A percentile compares a stretch with the other conserved stretches of the same genome.
Evolutionary conservation across 2,888 invertebrate genomes (phyloP).

Genomic region (Mythimna loreyi): DNA sequence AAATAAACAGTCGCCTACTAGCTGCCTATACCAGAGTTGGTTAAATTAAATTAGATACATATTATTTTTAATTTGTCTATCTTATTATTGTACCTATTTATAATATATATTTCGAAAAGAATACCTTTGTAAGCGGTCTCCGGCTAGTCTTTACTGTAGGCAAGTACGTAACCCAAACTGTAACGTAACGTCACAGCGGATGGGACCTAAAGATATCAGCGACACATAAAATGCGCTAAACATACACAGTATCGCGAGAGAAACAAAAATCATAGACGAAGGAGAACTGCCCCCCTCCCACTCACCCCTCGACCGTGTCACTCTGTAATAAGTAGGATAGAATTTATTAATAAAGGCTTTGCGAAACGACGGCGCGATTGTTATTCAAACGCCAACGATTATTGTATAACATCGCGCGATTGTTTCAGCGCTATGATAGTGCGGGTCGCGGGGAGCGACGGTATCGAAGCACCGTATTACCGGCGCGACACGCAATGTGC

Average conservation of each 20-base stretch:
- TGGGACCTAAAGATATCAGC: conserved; percentile 31
- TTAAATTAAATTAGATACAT: neutral
- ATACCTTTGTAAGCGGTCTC: neutral
- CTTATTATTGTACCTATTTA: too few species aligned
- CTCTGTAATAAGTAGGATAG: conserved; percentile 59
- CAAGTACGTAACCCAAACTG: neutral
- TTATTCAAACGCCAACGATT: conserved; percentile 72
- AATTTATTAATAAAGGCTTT: conserved; percentile 69
- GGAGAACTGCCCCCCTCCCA: neutral
- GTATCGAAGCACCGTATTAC: conserved; percentile 68
- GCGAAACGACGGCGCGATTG: conserved; percentile 53
- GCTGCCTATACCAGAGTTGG: too few species aligned
- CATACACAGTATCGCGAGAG: conserved; percentile 40
- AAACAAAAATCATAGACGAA: conserved; percentile 47
- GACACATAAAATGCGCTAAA: conserved; percentile 52
- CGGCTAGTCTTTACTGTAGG: neutral
- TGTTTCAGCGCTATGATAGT: conserved; percentile 60
- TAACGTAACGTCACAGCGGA: conserved; percentile 19
- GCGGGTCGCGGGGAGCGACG: conserved; percentile 12
- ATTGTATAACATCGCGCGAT: conserved; percentile 67
- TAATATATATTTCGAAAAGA: too few species aligned
- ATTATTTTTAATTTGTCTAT: too few species aligned
- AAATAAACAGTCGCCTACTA: neutral
- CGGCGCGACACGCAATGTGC: conserved; percentile 57
- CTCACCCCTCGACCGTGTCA: conserved; percentile 22